Conservation (phyloP, 2,797 vertebrate genomes). For the Malacoctenus gilli region DNA sequence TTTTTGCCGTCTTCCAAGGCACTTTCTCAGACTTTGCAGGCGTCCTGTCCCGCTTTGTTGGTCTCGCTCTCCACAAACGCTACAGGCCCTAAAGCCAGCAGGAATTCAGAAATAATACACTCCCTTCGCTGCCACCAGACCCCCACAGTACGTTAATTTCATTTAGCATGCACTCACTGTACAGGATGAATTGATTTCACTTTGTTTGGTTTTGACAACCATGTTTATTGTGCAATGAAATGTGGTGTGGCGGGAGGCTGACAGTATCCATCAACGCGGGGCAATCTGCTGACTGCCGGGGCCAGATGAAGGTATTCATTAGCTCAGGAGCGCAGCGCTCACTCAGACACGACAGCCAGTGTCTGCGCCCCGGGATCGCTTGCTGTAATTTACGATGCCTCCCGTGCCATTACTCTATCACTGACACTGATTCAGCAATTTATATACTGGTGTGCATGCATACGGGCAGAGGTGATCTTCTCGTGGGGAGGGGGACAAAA, state of each 20-base stretch:
- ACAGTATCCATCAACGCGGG: conserved; percentile 98
- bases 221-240: conserved; percentile 99
- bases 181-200: conserved; percentile 99
- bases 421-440: conserved; percentile 97
- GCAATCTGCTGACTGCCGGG: conserved; percentile 97
- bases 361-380: conserved; percentile 88
- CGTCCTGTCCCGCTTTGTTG: conserved; percentile 19
- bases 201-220: conserved; percentile 98
- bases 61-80: conserved; percentile 34
- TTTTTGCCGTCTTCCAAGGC: conserved; percentile 14
- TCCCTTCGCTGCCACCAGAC: conserved; percentile 83
- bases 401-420: conserved; percentile 91
- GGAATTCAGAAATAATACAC: conserved; percentile 90
- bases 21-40: conserved; percentile 13
- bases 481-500: conserved; percentile 73
- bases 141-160: conserved; percentile 97
- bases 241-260: conserved; percentile 93
- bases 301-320: conserved; percentile 99
- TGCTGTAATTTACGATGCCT: conserved; percentile 91
- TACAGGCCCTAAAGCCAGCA: conserved; percentile 49
- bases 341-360: conserved; percentile 87
- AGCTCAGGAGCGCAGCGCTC: conserved; percentile 91
- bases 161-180: conserved; percentile 98
- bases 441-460: conserved; percentile 89
- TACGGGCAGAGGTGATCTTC: conserved; percentile 87